Evolutionary conservation across 30 jellyfish, hydroid and myxozoan species (phyloP).

Genomic region (Mastigias papua): DNA sequence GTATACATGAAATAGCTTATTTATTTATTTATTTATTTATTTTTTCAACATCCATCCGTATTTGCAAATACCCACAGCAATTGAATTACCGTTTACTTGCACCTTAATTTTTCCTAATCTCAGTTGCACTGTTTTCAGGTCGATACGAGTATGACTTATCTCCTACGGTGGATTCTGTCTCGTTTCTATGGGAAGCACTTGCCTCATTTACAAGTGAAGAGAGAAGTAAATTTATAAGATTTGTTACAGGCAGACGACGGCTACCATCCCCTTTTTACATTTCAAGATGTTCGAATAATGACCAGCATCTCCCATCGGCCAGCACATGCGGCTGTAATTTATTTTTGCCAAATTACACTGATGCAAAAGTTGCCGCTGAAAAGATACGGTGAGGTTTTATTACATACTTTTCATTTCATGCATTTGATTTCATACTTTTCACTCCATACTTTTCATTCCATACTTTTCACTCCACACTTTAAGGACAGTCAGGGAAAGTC

Average conservation of each 20-base stretch:
- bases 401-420: no score
- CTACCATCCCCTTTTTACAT: conserved; percentile 89
- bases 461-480: no score
- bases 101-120: no score
- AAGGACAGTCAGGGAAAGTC: no score
- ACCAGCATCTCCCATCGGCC: conserved; percentile 86
- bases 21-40: no score
- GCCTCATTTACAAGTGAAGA: conserved; percentile 78
- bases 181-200: conserved; percentile 83
- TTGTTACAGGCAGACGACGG: conserved; percentile 93
- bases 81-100: no score
- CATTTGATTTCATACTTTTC: no score
- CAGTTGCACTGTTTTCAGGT: conserved; percentile 51
- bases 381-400: conserved; percentile 71
- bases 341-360: conserved; percentile 84
- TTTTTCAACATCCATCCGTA: no score
- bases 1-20: no score
- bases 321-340: conserved; percentile 94
- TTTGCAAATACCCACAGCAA: no score
- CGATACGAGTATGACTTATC: conserved; percentile 87
- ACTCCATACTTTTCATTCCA: no score
- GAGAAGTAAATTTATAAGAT: conserved; percentile 85
- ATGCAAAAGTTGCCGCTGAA: conserved; percentile 79
- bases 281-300: conserved; percentile 74
- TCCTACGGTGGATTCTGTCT: conserved; percentile 70